These are phyloP conservation scores for Chamaetylas fuelleborni DNA, from an alignment of 2,113 vertebrate species.

Conservation along the genomic window DNA sequence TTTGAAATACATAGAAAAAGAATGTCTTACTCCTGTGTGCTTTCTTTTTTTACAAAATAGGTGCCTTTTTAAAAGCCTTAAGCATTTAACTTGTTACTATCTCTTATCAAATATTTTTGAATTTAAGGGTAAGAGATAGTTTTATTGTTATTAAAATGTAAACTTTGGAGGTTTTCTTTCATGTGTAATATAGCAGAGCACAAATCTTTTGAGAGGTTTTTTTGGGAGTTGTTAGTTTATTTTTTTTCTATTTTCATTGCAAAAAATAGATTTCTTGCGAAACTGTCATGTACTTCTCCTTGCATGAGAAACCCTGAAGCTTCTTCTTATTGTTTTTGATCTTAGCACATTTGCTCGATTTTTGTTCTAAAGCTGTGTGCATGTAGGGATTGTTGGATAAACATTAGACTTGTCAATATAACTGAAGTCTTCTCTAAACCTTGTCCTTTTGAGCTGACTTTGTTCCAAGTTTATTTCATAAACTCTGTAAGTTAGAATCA, in stretches of 20 bases:
- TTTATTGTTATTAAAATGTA: background rate
- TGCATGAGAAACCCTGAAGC: background rate
- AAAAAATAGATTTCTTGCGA: background rate
- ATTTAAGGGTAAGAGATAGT: background rate
- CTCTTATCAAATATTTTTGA: background rate
- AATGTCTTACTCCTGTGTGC: background rate
- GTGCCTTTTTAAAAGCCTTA: background rate
- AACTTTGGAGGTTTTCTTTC: background rate
- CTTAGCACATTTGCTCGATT: background rate
- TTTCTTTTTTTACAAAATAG: background rate
- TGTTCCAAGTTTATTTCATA: background rate
- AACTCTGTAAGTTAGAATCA: background rate
- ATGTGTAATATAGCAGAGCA: background rate
- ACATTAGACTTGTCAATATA: background rate
- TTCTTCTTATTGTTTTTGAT: background rate
- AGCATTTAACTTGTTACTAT: background rate
- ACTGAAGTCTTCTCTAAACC: background rate
- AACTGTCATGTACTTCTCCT: background rate
- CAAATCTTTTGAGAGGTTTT: background rate
- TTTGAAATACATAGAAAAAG: background rate
- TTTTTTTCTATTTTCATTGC: background rate
- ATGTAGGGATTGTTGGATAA: background rate
- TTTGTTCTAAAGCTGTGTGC: background rate
- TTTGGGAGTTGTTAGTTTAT: accelerated
- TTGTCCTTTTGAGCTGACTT: background rate